A percentile compares a stretch with the other conserved stretches of the same genome.
phyloP scores from a whole-genome alignment of 2,888 invertebrate genomes.

The Ceraclea dissimilis region DNA sequence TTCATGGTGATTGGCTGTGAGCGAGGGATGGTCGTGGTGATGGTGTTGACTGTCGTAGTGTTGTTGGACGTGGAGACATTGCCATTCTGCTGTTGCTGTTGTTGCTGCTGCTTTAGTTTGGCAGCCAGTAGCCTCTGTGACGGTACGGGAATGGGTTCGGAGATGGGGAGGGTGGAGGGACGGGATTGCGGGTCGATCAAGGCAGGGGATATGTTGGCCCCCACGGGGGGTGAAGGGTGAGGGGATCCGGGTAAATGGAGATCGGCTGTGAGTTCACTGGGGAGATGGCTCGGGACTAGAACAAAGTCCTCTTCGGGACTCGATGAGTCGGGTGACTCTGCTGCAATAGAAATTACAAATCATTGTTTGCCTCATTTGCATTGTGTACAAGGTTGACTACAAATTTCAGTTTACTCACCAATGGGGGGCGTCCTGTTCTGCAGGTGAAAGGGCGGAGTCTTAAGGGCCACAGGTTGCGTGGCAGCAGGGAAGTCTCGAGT shows the following conservation, averaged over 20 bases:
- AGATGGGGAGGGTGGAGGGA: constrained; percentile 61
- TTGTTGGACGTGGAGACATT: constrained; percentile 11
- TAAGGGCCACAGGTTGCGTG: constrained; percentile 22
- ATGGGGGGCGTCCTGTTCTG: constrained; percentile 24
- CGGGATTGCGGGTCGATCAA: constrained; percentile 36
- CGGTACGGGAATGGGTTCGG: constrained; percentile 72
- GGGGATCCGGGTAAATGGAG: constrained; percentile 10
- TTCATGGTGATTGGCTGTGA: constrained; percentile 83
- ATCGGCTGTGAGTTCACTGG: constrained; percentile 11
- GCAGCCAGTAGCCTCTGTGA: constrained; percentile 39
- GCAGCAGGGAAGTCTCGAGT: constrained; percentile 16
- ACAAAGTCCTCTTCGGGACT: constrained; percentile 80
- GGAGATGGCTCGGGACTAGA: constrained; percentile 54
- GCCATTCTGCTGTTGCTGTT: constrained; percentile 14
- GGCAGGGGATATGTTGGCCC: constrained; percentile 5
- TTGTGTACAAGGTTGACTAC: too few species aligned
- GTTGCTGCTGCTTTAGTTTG: background rate
- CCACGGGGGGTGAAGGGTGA: constrained; percentile 6
- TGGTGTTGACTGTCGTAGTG: constrained; percentile 32
- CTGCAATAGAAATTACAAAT: constrained; percentile 28
- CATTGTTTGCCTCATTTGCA: too few species aligned
- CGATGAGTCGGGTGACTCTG: constrained; percentile 46
- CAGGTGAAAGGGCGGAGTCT: constrained; percentile 26
- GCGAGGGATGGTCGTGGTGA: constrained; percentile 54
- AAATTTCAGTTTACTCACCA: constrained; percentile 12